Base-by-base conservation (phyloP, 1,140 invertebrate genomes). In the Sarcophaga peregrina region DNA sequence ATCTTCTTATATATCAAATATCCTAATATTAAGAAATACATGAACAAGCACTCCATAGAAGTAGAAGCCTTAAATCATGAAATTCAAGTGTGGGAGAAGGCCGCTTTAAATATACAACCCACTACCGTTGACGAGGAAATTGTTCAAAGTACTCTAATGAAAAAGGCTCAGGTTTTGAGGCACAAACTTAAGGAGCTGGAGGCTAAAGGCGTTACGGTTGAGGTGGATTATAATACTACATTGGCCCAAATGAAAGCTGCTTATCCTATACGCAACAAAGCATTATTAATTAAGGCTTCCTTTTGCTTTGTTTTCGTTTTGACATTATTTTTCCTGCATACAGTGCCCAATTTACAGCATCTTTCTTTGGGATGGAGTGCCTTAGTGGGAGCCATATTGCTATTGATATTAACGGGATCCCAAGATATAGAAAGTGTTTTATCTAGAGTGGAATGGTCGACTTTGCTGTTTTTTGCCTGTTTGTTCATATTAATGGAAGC, bases 401-500 rank as follows among this genome's bases (percentile, higher is more conserved):
- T 95, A 10, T 86, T 96, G 2, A 92, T 96, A 5, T 85, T 96
- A 25, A 92, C 94, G 52, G 86, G 88, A 74, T 90, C 90, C 15
- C 90, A 93, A 45, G 93, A 96, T 85, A 86, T 96, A 9, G 94
- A 95, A 82, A 91, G 91, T 25, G 90, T 96, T n/a, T 90, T 96
- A 62, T 91, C 92, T 0, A 91, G 93, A 72, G 93, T 96, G 0
- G 95, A 96, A 89, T 96, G 95, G 95, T 93, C 93, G 2, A 96
- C 95, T 0, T 89, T 96, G 0, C 88, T 96, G 17, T 96, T 96
- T 86, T 96, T 96, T 86, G 94, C 94, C 2, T 93, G 94, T 0
- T 89, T 96, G 0, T 96, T 96, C 84, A 93, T 96, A 11, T 90
- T 96, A 1, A 95, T 96, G 94, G 95, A 95, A 90, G 94, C 93